Conservation (phyloP, 2,888 invertebrate species). For the Euspilapteryx auroguttella region DNA sequence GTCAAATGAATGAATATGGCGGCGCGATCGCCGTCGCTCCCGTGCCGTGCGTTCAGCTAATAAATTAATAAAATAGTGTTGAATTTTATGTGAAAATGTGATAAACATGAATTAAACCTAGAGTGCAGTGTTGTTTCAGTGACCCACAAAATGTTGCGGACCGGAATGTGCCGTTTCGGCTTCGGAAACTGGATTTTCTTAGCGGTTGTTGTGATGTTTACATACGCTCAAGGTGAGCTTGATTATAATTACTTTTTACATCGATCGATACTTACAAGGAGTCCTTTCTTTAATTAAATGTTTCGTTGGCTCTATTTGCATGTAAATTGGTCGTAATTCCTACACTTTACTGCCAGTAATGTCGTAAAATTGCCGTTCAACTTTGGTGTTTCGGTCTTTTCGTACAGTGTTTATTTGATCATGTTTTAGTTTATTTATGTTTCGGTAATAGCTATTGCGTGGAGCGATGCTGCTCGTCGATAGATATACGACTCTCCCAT, state of each 20-base stretch:
- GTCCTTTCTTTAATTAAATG: too few relatives aligned
- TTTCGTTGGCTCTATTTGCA: too few relatives aligned
- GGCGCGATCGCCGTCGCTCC: slow-evolving; percentile 20
- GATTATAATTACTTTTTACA: slow-evolving; percentile 43
- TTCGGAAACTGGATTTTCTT: slow-evolving; percentile 54
- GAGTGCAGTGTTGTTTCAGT: slow-evolving; percentile 35
- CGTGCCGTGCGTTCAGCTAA: slow-evolving; percentile 15
- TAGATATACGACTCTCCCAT: too few relatives aligned
- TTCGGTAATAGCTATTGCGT: too few relatives aligned
- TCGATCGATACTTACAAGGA: slow-evolving; percentile 22
- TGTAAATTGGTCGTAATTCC: too few relatives aligned
- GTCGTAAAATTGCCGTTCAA: too few relatives aligned
- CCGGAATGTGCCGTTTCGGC: slow-evolving; percentile 45
- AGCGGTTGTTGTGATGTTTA: slow-evolving; percentile 52
- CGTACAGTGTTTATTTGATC: too few relatives aligned
- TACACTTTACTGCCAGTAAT: too few relatives aligned
- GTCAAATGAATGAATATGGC: slow-evolving; percentile 35
- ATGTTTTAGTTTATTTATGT: too few relatives aligned
- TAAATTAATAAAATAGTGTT: slow-evolving; percentile 20
- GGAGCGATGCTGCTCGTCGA: too few relatives aligned
- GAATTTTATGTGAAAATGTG: slow-evolving; percentile 54
- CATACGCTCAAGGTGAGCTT: slow-evolving; percentile 54
- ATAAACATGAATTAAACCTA: slow-evolving; percentile 51
- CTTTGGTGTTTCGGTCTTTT: too few relatives aligned
- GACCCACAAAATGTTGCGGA: slow-evolving; percentile 46